Percentiles rank a stretch among this genome's conserved stretches.
Evolutionary conservation across 2,797 vertebrate genomes (phyloP).

Genomic region (Tadarida brasiliensis): DNA sequence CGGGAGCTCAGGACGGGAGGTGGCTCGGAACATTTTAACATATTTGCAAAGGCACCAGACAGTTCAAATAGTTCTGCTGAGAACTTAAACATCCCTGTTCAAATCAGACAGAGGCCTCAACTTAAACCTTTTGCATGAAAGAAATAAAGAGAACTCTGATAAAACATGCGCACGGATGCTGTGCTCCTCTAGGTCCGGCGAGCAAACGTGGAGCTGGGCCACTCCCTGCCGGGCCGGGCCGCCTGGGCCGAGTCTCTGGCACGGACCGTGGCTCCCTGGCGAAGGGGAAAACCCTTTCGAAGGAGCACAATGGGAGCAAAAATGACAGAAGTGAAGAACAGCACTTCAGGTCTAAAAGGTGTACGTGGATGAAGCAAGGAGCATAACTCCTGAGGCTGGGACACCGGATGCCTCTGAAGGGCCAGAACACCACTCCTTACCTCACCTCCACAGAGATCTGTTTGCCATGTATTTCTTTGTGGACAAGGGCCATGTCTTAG

Average conservation of each 20-base stretch:
- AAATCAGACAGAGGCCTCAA: conserved; percentile 22
- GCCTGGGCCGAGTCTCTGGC: not conserved
- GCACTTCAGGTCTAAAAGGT: conserved; percentile 41
- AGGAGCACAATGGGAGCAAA: conserved; percentile 14
- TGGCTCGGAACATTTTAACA: conserved; percentile 57
- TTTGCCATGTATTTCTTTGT: not conserved
- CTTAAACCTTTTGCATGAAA: conserved; percentile 16
- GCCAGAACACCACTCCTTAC: fast-evolving
- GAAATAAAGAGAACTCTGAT: not conserved
- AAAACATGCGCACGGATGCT: fast-evolving
- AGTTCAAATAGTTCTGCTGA: not conserved
- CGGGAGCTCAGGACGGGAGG: conserved; percentile 61
- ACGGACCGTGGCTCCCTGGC: not conserved
- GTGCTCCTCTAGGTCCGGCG: not conserved
- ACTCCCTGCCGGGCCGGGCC: no score
- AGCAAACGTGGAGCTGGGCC: not conserved
- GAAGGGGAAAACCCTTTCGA: conserved; percentile 22
- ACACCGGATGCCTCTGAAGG: not conserved
- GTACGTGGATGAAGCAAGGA: not conserved
- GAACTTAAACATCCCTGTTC: conserved; percentile 10
- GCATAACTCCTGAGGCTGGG: not conserved
- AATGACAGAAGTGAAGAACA: conserved; percentile 34
- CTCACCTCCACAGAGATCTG: not conserved
- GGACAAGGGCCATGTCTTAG: not conserved
- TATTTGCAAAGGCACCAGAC: conserved; percentile 58